Percentiles rank a stretch among this genome's conserved stretches.
These are phyloP conservation scores for Lamellibrachia satsuma DNA, from an alignment of 2,888 invertebrate genomes.

Conservation along the genomic window DNA sequence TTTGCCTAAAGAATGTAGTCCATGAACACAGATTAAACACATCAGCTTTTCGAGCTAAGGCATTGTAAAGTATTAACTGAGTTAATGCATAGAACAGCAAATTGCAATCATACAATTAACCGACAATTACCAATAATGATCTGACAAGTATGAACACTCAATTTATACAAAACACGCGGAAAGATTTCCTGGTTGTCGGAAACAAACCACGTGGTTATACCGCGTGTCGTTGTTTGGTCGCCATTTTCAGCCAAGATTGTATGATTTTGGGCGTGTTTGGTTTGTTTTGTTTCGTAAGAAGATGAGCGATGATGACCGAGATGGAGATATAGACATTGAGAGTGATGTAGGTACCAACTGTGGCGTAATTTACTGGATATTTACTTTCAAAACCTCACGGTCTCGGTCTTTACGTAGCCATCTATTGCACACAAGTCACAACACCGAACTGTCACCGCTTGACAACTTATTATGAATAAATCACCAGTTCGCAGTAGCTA, in stretches of 20 bases:
- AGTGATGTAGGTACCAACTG: slow-evolving; percentile 20
- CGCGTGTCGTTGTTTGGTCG: slow-evolving; percentile 17
- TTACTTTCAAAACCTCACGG: background rate
- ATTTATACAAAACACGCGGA: slow-evolving; percentile 9
- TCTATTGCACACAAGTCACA: background rate
- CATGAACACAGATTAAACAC: background rate
- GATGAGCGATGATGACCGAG: slow-evolving; percentile 23
- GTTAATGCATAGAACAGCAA: background rate
- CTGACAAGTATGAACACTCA: background rate
- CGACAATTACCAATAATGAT: background rate
- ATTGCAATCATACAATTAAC: background rate
- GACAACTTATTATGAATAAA: background rate
- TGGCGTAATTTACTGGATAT: background rate
- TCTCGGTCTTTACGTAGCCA: background rate
- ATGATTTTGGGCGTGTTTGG: slow-evolving; percentile 5
- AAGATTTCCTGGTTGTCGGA: slow-evolving; percentile 17
- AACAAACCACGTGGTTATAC: slow-evolving; percentile 9
- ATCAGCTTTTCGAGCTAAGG: background rate
- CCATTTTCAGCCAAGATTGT: slow-evolving; percentile 5
- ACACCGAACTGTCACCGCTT: background rate
- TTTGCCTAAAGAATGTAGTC: background rate
- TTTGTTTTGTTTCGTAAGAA: background rate
- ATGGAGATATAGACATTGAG: slow-evolving; percentile 23
- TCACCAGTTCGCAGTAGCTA: background rate
- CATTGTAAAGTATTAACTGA: background rate